Conservation (phyloP, 2,888 invertebrate species). For the Trichogramma dendrolimi region DNA sequence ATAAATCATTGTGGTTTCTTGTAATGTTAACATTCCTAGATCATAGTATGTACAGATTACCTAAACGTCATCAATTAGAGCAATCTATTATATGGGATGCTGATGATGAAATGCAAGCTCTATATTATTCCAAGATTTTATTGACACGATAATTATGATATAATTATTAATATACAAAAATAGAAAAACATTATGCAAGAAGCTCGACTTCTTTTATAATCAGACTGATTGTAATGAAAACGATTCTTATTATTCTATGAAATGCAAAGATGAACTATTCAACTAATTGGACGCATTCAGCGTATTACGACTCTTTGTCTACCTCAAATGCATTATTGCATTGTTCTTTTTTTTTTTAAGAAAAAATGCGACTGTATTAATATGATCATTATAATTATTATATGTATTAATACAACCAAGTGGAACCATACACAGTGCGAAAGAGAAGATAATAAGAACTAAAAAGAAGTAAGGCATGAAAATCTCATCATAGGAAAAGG, state of each 20-base stretch:
- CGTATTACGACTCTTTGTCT: conserved; percentile 35
- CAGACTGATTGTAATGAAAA: conserved; percentile 34
- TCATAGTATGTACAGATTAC: conserved; percentile 40
- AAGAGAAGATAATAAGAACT: conserved; percentile 17
- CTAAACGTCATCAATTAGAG: conserved; percentile 37
- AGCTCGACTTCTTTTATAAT: conserved; percentile 36
- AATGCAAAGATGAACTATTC: conserved; percentile 21
- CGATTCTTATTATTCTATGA: conserved; percentile 7
- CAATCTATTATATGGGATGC: conserved; percentile 34
- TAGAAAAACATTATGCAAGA: conserved; percentile 35
- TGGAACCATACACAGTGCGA: conserved; percentile 26
- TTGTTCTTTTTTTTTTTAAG: conserved; percentile 29
- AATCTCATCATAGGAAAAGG: conserved; percentile 31
- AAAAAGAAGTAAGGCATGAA: conserved; percentile 18
- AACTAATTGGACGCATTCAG: conserved; percentile 23
- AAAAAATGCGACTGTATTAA: conserved; percentile 35
- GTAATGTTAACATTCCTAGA: conserved; percentile 43
- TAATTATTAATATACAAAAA: conserved; percentile 33
- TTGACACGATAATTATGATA: conserved; percentile 32
- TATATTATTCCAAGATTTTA: conserved; percentile 27
- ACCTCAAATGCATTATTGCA: conserved; percentile 26
- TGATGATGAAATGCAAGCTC: conserved; percentile 27
- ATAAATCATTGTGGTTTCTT: conserved; percentile 52
- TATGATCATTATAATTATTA: conserved; percentile 25
- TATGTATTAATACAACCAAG: conserved; percentile 24